Conservation (phyloP, 2,113 vertebrate species). For the Gracilinanus agilis region DNA sequence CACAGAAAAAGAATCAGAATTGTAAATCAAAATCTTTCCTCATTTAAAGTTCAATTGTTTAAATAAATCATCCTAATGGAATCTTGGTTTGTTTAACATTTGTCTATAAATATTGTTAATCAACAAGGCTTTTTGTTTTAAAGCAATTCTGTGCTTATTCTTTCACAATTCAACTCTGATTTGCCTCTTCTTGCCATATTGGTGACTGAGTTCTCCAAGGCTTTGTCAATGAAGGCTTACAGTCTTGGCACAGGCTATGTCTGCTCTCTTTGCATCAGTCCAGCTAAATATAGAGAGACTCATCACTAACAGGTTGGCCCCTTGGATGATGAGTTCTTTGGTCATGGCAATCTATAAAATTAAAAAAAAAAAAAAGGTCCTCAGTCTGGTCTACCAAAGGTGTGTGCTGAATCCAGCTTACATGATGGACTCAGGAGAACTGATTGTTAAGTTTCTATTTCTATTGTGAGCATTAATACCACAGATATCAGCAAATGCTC, state of each 20-base stretch:
- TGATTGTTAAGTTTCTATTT: not conserved
- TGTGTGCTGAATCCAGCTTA: not conserved
- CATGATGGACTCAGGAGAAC: not conserved
- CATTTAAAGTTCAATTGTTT: conserved; percentile 6
- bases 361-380: not conserved
- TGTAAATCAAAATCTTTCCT: conserved; percentile 51
- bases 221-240: not conserved
- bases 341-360: not conserved
- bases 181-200: not conserved
- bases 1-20: conserved; percentile 64
- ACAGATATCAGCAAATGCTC: not conserved
- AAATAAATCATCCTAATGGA: conserved; percentile 32
- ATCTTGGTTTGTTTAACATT: conserved; percentile 54
- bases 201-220: not conserved
- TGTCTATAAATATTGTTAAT: conserved; percentile 64
- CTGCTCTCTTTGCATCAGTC: not conserved
- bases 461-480: not conserved
- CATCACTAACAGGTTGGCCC: not conserved
- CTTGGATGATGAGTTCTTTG: not conserved
- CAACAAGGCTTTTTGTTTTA: conserved; percentile 27
- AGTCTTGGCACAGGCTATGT: not conserved
- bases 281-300: not conserved
- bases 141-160: not conserved
- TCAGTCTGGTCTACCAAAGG: not conserved
- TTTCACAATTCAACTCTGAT: not conserved